Evolutionary conservation across 2,888 invertebrate genomes (phyloP).

Genomic region (Crepidodera aurea): DNA sequence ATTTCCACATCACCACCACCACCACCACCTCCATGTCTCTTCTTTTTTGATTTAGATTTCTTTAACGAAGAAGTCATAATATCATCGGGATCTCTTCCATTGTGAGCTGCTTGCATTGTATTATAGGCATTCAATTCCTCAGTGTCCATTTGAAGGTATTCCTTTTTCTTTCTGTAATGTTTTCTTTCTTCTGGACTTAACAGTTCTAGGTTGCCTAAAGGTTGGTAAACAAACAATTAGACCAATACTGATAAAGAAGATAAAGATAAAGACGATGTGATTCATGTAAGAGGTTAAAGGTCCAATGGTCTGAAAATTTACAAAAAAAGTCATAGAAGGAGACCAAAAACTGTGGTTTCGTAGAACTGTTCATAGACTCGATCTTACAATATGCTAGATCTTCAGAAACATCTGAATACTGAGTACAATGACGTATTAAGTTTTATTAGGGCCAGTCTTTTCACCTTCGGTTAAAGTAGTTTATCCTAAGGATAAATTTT

Average conservation of each 20-base stretch:
- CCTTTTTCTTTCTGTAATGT: slow-evolving; percentile 58
- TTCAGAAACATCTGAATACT: too few relatives aligned
- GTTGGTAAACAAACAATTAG: not conserved
- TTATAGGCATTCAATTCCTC: slow-evolving; percentile 60
- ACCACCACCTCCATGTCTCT: slow-evolving; percentile 59
- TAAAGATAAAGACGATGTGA: too few relatives aligned
- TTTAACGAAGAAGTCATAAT: slow-evolving; percentile 53
- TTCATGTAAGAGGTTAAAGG: too few relatives aligned
- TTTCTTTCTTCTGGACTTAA: slow-evolving; percentile 60
- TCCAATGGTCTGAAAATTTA: too few relatives aligned
- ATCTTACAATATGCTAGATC: too few relatives aligned
- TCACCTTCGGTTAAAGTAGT: too few relatives aligned
- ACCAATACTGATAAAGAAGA: not conserved
- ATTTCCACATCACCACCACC: slow-evolving; percentile 50
- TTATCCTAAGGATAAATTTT: too few relatives aligned
- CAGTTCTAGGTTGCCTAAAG: slow-evolving; percentile 57
- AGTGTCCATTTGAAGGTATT: slow-evolving; percentile 56
- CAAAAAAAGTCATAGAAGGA: too few relatives aligned
- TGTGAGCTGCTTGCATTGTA: slow-evolving; percentile 58
- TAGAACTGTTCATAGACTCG: too few relatives aligned
- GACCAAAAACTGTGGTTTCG: too few relatives aligned
- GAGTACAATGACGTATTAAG: too few relatives aligned
- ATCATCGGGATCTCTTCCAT: slow-evolving; percentile 55
- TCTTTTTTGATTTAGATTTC: slow-evolving; percentile 56
- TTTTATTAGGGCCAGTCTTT: too few relatives aligned